A percentile compares a stretch with the other conserved stretches of the same genome.
Evolutionary conservation across 2,797 vertebrate species (phyloP).

Genomic region (Microtus obscurus): DNA sequence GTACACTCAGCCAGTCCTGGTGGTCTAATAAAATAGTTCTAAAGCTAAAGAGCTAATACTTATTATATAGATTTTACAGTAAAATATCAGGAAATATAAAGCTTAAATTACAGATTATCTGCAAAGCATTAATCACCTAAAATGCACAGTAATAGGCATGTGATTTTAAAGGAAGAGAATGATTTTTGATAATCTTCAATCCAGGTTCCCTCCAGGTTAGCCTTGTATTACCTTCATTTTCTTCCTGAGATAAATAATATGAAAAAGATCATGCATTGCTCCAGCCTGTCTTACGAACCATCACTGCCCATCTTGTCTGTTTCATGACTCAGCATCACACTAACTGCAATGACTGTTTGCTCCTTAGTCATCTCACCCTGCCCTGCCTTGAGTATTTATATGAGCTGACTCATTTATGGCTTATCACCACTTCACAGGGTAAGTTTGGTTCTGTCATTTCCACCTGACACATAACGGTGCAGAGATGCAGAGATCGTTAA

Average conservation of each 20-base stretch:
- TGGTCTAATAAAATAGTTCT: conserved; percentile 38
- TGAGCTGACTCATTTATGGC: background rate
- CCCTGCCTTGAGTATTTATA: background rate
- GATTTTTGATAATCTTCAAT: background rate
- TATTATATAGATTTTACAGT: conserved; percentile 44
- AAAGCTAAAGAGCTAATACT: conserved; percentile 26
- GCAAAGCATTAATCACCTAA: conserved; percentile 37
- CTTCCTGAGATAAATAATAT: background rate
- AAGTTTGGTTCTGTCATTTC: background rate
- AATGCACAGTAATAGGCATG: background rate
- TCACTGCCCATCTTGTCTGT: background rate
- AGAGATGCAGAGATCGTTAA: background rate
- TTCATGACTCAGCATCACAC: background rate
- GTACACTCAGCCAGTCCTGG: background rate
- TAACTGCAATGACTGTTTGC: background rate
- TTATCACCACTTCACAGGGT: background rate
- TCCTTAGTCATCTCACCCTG: background rate
- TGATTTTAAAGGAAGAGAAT: background rate
- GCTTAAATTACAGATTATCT: background rate
- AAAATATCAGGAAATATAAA: conserved; percentile 32
- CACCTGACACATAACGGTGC: background rate
- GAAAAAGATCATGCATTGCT: background rate
- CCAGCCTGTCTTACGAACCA: background rate
- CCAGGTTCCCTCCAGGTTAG: background rate
- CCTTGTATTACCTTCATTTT: background rate